Base-by-base conservation (phyloP, 1,140 invertebrate species). In the Drosophila pandora region DNA sequence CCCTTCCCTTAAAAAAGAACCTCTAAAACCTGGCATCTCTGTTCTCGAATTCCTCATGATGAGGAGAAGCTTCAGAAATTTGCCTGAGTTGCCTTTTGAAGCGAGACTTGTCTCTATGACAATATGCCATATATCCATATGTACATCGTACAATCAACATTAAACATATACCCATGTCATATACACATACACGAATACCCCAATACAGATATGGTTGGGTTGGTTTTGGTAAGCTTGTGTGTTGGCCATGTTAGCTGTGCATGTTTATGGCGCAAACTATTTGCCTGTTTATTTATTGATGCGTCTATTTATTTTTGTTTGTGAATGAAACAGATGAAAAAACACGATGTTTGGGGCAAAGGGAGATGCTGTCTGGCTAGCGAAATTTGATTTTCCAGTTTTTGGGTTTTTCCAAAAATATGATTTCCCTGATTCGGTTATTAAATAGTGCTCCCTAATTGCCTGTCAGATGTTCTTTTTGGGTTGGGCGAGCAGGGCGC, bases 221-320 rank as follows among this genome's bases (percentile, higher is more conserved):
- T 22, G 43, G 57, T 68, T 37, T 57, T 64, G 21, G 63, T 32
- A 32, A 50, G 48, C 37, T 32, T 62, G 23, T 70, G 28, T 67
- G 28, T 67, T 22, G 49, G 28, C 30, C 45, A 53, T 82, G 55
- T 78, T 32, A 59, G 60, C 34, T 63, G 49, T 57, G 54, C 60
- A 62, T 76, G 75, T 76, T 84, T 79, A 84, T 83, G 73, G 71
- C 65, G 67, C 81, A 79, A 83, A 84, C 81, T 77, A 87, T 81
- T 85, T 85, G 63, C 62, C 63, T 77, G 77, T 56, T 81, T 76
- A 69, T 87, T 87, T 85, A 77, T 77, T 73, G 84, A 83, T 63
- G 71, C 53, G 64, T 83, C 62, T 59, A 75, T 75, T 79, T 84
- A 70, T 79, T 71, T 70, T 75, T 53, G 52, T 71, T 53, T 67